These are phyloP conservation scores for Muscidifurax raptorellus DNA, from an alignment of 1,140 invertebrate species.

Conservation along the genomic window DNA sequence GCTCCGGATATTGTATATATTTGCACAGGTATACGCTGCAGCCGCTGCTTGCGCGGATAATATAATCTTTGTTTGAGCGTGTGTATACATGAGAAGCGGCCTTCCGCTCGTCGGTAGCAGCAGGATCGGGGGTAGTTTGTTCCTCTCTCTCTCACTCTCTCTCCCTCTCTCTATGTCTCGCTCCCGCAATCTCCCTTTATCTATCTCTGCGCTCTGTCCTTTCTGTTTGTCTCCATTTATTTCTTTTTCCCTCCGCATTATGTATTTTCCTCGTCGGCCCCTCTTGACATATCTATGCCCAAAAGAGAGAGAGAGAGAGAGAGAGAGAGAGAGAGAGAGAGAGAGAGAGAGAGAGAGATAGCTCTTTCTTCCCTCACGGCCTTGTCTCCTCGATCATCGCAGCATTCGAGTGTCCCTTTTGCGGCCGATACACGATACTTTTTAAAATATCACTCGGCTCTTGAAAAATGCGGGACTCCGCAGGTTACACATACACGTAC, in stretches of 20 bases:
- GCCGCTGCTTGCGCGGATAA: slow-evolving; percentile 38
- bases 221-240: slow-evolving; percentile 41
- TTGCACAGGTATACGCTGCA: slow-evolving; percentile 44
- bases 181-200: slow-evolving; percentile 16
- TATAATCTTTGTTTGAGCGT: slow-evolving; percentile 51
- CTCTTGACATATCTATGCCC: not conserved
- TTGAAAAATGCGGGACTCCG: not conserved
- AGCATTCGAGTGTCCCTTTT: not conserved
- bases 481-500: not conserved
- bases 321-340: not conserved
- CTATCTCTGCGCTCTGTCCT: slow-evolving; percentile 9
- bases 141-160: not conserved
- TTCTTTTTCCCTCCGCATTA: slow-evolving; percentile 35
- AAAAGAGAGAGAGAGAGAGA: not conserved
- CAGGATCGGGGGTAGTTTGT: slow-evolving; percentile 6
- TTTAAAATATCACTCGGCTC: not conserved
- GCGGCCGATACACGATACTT: not conserved
- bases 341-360: not conserved
- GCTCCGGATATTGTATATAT: slow-evolving; percentile 49
- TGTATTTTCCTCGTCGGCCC: slow-evolving; percentile 1
- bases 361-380: not conserved
- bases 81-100: slow-evolving; percentile 30
- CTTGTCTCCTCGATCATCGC: slow-evolving; percentile 30
- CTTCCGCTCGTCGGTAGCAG: slow-evolving; percentile 15
- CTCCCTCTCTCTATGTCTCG: not conserved